Base-by-base conservation (phyloP, 1,140 invertebrate species). In the Monochamus saltuarius region DNA sequence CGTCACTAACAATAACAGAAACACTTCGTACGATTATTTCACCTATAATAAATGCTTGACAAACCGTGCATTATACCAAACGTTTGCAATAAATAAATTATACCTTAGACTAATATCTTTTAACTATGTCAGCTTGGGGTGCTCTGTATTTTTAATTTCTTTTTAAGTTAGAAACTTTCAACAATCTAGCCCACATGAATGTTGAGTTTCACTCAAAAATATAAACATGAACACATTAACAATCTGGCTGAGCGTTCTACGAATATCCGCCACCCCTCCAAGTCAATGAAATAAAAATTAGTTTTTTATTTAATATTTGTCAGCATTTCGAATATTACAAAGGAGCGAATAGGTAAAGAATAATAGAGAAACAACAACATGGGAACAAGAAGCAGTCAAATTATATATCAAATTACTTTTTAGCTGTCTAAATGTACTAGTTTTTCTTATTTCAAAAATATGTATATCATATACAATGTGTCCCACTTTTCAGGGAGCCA, bases 191-290 rank as follows among this genome's bases (percentile, higher is more conserved):
- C 17, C 10, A 47, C 29, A 11, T 29, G 29, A 17, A 19, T 11
- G 17, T 7, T 36, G 9, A 19, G 29, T 52, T 40, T 39, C 38
- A 16, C 29, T 37, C 57, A 42, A 39, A 42, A 59, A 59, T 52
- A 51, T 51, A 51, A 59, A 59, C 57, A 59, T 59, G 57, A 59
- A 59, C 57, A 59, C 57, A 59, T 59, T 59, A 39, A 51, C 57
- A 49, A 14, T 59, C 49, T 39, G 37, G 49, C 43, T 49, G 45
- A 34, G 55, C 46, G 46, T 40, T 29, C 22, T 29, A 29, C 22
- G 22, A 29, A 29, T 29, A 29, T 29, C 22, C 2, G 22, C 6
- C 22, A 29, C 22, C 22, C 22, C 22, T 3, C 6, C 6, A 3
- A 29, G 22, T 29, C 22, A n/a, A n/a, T n/a, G 22, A 29, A 29